Percentiles rank a stretch among this genome's conserved stretches.
Conservation (phyloP, 2,113 vertebrate genomes). For the Salvelinus namaycush region DNA sequence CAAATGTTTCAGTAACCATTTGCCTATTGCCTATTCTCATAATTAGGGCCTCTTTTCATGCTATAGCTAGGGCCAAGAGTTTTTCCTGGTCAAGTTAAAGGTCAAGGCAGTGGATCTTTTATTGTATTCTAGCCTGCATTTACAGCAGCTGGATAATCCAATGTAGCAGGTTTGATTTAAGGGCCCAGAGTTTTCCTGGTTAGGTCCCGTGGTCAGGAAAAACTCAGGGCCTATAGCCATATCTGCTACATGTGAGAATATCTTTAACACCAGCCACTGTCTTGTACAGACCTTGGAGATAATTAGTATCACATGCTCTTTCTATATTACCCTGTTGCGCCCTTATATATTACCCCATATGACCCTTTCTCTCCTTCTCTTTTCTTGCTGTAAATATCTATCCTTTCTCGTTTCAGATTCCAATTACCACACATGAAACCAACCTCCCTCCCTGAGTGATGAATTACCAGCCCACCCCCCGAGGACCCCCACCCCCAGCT, state of each 20-base stretch:
- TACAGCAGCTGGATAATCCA: background rate
- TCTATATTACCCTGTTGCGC: background rate
- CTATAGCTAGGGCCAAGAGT: too few species aligned
- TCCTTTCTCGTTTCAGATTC: background rate
- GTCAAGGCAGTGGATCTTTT: background rate
- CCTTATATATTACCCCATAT: background rate
- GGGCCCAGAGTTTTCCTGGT: too few species aligned
- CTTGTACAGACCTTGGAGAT: background rate
- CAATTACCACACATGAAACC: background rate
- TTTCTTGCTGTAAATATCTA: conserved; percentile 13
- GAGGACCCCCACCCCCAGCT: background rate
- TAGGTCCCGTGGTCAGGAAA: too few species aligned
- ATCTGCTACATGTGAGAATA: too few species aligned
- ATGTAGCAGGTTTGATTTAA: background rate
- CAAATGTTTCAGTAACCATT: too few species aligned
- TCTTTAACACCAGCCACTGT: background rate
- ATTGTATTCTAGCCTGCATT: background rate
- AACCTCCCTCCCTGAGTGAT: background rate
- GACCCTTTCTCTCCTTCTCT: background rate
- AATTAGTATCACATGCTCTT: background rate
- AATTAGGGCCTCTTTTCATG: too few species aligned
- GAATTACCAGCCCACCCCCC: conserved; percentile 18
- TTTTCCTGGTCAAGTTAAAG: background rate
- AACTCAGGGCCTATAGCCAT: too few species aligned
- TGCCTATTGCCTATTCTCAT: too few species aligned